Percentiles rank a stretch among this genome's conserved stretches.
Conservation (phyloP, 2,113 vertebrate species). For the Gallinago paraguaiae region DNA sequence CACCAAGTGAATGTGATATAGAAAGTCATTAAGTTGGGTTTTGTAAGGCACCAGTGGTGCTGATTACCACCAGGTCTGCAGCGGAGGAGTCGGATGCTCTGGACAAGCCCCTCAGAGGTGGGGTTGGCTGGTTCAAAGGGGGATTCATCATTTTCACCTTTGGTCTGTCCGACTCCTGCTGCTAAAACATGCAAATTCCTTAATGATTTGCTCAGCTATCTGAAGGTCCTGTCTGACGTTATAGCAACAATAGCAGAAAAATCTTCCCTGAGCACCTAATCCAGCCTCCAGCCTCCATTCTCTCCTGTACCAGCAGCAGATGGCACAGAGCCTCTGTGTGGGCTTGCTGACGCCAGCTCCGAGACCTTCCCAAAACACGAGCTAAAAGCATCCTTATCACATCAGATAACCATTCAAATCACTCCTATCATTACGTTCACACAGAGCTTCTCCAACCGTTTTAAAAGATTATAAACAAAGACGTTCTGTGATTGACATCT, state of each 20-base stretch:
- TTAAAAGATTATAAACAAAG: neutral
- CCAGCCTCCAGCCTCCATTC: neutral
- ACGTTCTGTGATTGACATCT: neutral
- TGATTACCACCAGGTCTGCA: neutral
- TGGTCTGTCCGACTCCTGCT: neutral
- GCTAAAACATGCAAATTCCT: neutral
- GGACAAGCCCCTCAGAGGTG: neutral
- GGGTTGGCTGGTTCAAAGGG: neutral
- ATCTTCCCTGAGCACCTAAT: neutral
- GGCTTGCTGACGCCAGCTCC: constrained; percentile 5
- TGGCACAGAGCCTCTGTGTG: constrained; percentile 38
- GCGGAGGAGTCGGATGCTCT: neutral
- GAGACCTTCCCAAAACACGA: constrained; percentile 25
- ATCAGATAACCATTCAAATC: neutral
- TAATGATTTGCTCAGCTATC: neutral
- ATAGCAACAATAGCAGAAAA: neutral
- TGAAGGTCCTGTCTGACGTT: neutral
- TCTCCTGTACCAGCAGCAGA: constrained; percentile 17
- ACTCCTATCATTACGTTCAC: neutral
- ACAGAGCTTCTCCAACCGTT: neutral
- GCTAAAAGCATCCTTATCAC: neutral
- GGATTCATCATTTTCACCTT: neutral
- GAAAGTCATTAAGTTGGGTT: constrained; percentile 64
- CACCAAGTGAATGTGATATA: constrained; percentile 38
- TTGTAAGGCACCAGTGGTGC: neutral